Percentiles rank a stretch among this genome's conserved stretches.
Conservation (phyloP, 1,140 invertebrate genomes). For the Drosophila watanabei region DNA sequence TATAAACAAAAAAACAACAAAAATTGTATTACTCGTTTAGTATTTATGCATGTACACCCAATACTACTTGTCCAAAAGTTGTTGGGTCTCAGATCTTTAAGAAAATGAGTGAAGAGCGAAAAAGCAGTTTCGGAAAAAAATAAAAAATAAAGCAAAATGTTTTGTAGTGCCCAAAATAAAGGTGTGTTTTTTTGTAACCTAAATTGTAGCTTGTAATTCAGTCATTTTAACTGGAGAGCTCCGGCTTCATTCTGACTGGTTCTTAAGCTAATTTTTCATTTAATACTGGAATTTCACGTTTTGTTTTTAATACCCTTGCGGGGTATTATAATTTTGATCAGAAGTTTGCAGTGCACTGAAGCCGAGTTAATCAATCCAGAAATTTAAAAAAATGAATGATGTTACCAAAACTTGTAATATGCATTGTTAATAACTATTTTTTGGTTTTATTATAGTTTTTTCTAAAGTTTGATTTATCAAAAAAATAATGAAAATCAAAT, state of each 20-base stretch:
- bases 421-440: too few species aligned
- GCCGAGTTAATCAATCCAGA: too few species aligned
- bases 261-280: background rate
- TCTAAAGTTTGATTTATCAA: too few species aligned
- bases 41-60: slow-evolving; percentile 62
- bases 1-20: slow-evolving; percentile 44
- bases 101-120: slow-evolving; percentile 31
- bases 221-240: background rate
- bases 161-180: slow-evolving; percentile 70
- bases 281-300: background rate
- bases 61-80: slow-evolving; percentile 43
- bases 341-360: background rate
- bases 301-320: background rate
- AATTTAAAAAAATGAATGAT: too few species aligned
- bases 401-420: too few species aligned
- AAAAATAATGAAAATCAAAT: too few species aligned
- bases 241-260: background rate
- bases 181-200: background rate
- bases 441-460: too few species aligned
- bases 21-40: slow-evolving; percentile 75
- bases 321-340: background rate
- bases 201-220: background rate
- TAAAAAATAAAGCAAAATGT: slow-evolving; percentile 61
- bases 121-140: slow-evolving; percentile 38
- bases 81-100: slow-evolving; percentile 52